Evolutionary conservation across 1,140 invertebrate genomes (phyloP).

Genomic region (Drosophila guanche): DNA sequence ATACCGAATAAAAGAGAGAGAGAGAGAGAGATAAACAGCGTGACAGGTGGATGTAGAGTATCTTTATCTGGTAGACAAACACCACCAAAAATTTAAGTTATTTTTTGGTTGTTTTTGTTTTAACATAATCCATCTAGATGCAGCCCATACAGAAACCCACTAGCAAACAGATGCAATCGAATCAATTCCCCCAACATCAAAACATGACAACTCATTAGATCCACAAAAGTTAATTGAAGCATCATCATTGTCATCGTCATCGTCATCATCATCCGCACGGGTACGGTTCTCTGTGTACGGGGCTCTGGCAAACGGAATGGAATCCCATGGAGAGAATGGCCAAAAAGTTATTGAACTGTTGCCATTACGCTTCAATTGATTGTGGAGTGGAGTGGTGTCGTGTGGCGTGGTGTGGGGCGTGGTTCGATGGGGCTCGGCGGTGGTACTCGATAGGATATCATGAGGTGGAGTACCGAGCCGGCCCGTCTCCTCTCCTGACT

Average conservation of each 20-base stretch:
- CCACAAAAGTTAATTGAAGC: constrained; percentile 48
- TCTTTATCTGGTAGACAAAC: not conserved
- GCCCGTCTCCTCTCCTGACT: constrained; percentile 8
- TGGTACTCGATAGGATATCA: no score
- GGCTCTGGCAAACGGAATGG: constrained; percentile 1
- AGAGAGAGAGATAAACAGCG: not conserved
- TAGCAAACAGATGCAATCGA: constrained; percentile 38
- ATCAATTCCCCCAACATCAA: constrained; percentile 40
- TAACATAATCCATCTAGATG: not conserved
- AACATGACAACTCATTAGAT: constrained; percentile 54
- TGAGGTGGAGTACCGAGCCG: no score
- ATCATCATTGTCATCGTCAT: constrained; percentile 24
- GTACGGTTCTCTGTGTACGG: no score
- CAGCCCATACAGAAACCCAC: not conserved
- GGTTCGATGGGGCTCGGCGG: not conserved
- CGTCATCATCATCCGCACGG: constrained; percentile 25
- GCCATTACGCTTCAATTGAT: constrained; percentile 77
- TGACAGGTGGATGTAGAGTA: not conserved
- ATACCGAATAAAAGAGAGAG: no score
- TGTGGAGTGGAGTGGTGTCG: constrained; percentile 40
- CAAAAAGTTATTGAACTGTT: constrained; percentile 80
- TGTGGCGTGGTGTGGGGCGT: constrained; percentile 6
- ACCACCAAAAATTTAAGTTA: not conserved
- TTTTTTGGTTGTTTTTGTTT: no score
- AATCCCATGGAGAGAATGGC: constrained; percentile 46